Evolutionary conservation across 2,113 vertebrate species (phyloP).

Genomic region (Leucoraja erinaceus): DNA sequence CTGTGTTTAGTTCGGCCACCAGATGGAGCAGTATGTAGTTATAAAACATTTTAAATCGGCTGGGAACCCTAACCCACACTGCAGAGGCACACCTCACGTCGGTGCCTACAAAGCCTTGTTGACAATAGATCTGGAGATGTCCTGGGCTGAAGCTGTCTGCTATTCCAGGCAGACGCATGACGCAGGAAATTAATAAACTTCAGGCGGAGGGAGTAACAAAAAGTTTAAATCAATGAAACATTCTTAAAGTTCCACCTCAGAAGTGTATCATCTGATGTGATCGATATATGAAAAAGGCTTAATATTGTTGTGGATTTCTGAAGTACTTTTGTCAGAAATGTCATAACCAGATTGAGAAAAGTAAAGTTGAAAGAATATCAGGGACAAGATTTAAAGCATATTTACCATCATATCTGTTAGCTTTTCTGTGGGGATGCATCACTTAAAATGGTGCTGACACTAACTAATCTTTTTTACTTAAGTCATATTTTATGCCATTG

Average conservation of each 20-base stretch:
- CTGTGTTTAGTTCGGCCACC: background rate
- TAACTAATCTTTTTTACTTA: background rate
- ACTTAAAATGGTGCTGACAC: background rate
- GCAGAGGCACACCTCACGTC: background rate
- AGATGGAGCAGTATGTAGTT: conserved; percentile 28
- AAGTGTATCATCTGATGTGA: background rate
- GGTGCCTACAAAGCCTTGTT: background rate
- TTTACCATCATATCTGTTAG: background rate
- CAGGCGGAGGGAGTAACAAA: background rate
- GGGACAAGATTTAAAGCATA: background rate
- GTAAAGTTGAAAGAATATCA: background rate
- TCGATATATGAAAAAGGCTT: background rate
- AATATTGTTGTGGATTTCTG: background rate
- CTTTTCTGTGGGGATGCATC: background rate
- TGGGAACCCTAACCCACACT: background rate
- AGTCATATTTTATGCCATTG: background rate
- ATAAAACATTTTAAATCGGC: background rate
- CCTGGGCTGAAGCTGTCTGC: background rate
- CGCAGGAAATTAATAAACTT: background rate
- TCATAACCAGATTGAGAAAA: background rate
- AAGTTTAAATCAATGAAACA: background rate
- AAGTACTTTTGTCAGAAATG: background rate
- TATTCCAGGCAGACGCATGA: background rate
- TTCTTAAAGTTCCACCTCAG: background rate
- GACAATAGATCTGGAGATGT: background rate